These are phyloP conservation scores for Meiosimyza platycephala DNA, from an alignment of 2,888 invertebrate genomes.

Conservation along the genomic window DNA sequence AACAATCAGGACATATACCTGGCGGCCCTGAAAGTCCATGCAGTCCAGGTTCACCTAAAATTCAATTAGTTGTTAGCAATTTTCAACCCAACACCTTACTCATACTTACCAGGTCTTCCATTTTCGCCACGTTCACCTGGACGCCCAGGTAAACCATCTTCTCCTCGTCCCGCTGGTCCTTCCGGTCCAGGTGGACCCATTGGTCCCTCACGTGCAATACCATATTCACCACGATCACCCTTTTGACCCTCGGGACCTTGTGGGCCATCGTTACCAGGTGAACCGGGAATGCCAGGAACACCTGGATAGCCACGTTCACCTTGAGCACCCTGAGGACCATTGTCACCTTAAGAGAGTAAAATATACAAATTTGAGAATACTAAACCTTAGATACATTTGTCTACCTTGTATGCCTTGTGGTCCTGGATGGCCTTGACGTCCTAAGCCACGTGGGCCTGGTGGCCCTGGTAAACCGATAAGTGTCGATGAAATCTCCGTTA, in stretches of 20 bases:
- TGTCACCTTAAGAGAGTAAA: conserved; percentile 68
- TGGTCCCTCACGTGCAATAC: conserved; percentile 74
- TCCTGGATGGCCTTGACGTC: conserved; percentile 77
- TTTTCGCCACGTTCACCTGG: conserved; percentile 81
- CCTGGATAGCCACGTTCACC: conserved; percentile 82
- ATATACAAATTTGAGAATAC: neutral
- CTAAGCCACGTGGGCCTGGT: conserved; percentile 75
- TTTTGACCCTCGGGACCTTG: conserved; percentile 74
- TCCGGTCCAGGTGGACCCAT: conserved; percentile 77
- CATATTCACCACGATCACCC: conserved; percentile 79
- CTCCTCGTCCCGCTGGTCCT: conserved; percentile 80
- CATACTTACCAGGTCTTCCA: conserved; percentile 75
- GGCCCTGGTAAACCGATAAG: conserved; percentile 76
- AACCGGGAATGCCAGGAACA: conserved; percentile 76
- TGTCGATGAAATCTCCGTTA: conserved; percentile 75
- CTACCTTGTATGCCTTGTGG: conserved; percentile 70
- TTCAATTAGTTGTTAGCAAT: neutral
- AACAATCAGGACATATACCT: conserved; percentile 61
- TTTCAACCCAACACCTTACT: neutral
- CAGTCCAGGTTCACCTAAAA: conserved; percentile 73
- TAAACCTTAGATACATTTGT: neutral
- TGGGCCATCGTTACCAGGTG: conserved; percentile 70
- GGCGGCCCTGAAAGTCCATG: conserved; percentile 73
- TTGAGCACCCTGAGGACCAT: conserved; percentile 69
- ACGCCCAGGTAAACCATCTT: conserved; percentile 75